Evolutionary conservation across 2,888 invertebrate species (phyloP), one percentile per base, ranked within the genome.

Genomic region (Dryomyza anilis): DNA sequence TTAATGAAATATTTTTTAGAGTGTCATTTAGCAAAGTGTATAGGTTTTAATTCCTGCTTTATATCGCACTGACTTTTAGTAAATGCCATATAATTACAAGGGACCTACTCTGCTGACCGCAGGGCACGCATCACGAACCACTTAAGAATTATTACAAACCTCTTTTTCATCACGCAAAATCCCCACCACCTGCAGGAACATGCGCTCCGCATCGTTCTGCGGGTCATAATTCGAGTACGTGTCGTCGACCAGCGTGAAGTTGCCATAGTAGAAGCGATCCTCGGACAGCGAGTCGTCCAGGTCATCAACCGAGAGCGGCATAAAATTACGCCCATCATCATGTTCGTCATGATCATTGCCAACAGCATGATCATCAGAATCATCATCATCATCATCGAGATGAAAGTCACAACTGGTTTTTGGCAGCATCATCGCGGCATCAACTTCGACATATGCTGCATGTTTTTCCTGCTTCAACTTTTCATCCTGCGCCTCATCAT

Each of bases 141-240:
- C 6, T 8, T 33, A 33, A 12, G 23, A 12, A 12, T 19, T 16
- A 23, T 19, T 55, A 79, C 81, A 74, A 79, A 84, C 83, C 83
- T 84, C 82, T 64, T 83, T 82, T 76, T 84, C 83, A 66, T 79
- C 82, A 67, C 83, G 82, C 70, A 84, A 74, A 72, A 83, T 82
- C 73, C 82, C 81, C 12, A 83, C 82, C 63, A 84, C 81, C 73
- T 84, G 82, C 56, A 79, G 74, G 70, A 83, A 83, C 83, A 84
- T 83, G 69, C 81, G 79, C 72, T 84, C 83, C 29, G 83, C 83
- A 70, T 84, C 83, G 69, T 83, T 84, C 70, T 83, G 80, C 46
- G 83, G 83, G 73, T 82, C 80, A 75, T 77, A 81, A 62, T 76
- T 81, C 63, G 81, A 81, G 72, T 81, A 80, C 36, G 78, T 78